Evolutionary conservation across 2,797 vertebrate species (phyloP), one percentile per base, ranked within the genome.

Genomic region (Brachyalestes nurse): DNA sequence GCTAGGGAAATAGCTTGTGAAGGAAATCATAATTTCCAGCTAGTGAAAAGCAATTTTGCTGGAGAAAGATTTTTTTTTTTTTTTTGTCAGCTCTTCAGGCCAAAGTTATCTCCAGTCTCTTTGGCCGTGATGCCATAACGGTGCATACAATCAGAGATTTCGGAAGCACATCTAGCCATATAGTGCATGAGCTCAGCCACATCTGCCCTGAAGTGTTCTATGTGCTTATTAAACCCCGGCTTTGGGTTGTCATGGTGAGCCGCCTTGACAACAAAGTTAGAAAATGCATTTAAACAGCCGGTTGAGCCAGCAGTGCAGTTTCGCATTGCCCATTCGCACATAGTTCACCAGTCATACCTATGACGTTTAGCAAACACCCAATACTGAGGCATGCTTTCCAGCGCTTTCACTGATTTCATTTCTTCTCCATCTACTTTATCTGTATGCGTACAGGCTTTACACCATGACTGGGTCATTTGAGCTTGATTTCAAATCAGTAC

Each of bases 191-290:
- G 60, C 16, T 49, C 40, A 60, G 62, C 47, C 14, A 34, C 47
- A 49, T 61, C 72, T 66, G 19, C 62, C 51, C 62, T 67, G 38
- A 69, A 47, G 66, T n/a, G 5, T 58, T 51, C 25, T 74, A 1
- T 61, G 19, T 74, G 51, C 23, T 58, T 14, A 42, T 74, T 17
- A 74, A 58, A 74, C n/a, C 5, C 19, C 38, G 25, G 51, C 23
- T 49, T 51, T 8, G 34, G n/a, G 72, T 51, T 75, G 38, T 62
- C 67, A 45, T 76, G 49, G 28, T 62, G 57, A 62, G 65, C 58
- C 13, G 28, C 57, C 17, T 45, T 53, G 57, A 70, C 53, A 3
- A 47, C 28, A 28, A 21, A 17, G 25, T 5, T 62, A 10, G 16
- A 28, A 75, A 51, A 70, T 42, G 38, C 34, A 42, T 80, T 74